Base-by-base conservation (phyloP, 2,888 invertebrate genomes). In the Xanthorhoe designata region DNA sequence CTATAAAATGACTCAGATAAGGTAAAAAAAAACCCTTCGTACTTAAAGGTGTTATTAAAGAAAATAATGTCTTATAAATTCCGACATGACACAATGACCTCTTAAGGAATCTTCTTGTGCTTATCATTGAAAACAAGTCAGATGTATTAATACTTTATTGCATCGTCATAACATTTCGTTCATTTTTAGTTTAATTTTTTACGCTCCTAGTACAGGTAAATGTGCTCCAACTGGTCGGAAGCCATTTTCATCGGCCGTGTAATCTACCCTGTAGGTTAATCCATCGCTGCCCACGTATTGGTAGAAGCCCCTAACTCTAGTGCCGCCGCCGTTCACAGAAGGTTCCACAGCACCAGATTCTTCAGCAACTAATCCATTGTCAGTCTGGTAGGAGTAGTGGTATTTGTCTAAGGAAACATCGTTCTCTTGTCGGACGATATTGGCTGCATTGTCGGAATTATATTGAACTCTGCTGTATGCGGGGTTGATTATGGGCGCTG, bases 211-310 rank as follows among this genome's bases (percentile, higher is more conserved):
- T 70, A 77, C 72, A 61, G 92, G 93, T 67, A 94, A 81, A 78
- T 95, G 95, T 24, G 94, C 94, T n/a, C 95, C 95, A 57, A 81
- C 83, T 0, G 95, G 91, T 62, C 89, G 86, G 81, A 94, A 95
- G 24, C 95, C 95, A 68, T 95, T 94, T 78, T 95, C 95, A 75
- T 95, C 95, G 47, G 95, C 95, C 5, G 91, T 90, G 75, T 95
- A 95, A 73, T 94, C 94, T 7, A 95, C 93, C 61, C 94, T 87
- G 79, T 95, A 94, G 49, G 92, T 92, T 1, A 90, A 79, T 62
- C 95, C 95, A 77, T 95, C 94, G 58, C 95, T 95, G 0, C 95
- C 96, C 0, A 96, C 94, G 80, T 95, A 96, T 75, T 96, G 94
- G 80, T 94, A 96, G 80, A 95, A 96, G 2, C 96, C 96, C 63